phyloP scores from a whole-genome alignment of 2,888 invertebrate species.

The Brachyopa scutellaris region DNA sequence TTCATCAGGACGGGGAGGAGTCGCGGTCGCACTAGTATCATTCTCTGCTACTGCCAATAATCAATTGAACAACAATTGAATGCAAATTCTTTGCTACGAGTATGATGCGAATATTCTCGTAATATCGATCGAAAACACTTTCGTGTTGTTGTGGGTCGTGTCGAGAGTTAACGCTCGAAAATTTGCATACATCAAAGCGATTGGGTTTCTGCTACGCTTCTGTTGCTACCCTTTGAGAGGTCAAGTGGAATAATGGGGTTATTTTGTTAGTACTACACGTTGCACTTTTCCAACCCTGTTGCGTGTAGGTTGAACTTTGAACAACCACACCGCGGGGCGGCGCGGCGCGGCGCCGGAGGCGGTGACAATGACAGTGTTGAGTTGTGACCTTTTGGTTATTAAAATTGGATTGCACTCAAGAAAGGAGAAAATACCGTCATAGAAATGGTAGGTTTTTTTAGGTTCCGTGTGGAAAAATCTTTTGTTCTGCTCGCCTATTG shows the following conservation, averaged over 20 bases:
- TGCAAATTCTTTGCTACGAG: slow-evolving; percentile 21
- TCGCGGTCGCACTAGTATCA: slow-evolving; percentile 3
- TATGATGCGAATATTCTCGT: slow-evolving; percentile 53
- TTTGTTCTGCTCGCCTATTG: neutral
- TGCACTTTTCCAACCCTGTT: slow-evolving; percentile 43
- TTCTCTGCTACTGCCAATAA: slow-evolving; percentile 19
- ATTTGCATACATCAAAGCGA: slow-evolving; percentile 41
- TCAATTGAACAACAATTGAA: slow-evolving; percentile 62
- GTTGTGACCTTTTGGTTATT: slow-evolving; percentile 50
- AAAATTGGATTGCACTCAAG: slow-evolving; percentile 42
- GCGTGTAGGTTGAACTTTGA: slow-evolving; percentile 50
- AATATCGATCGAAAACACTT: slow-evolving; percentile 44
- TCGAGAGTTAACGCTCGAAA: slow-evolving; percentile 20
- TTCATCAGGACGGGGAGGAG: neutral
- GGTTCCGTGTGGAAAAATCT: slow-evolving; percentile 5
- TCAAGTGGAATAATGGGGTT: slow-evolving; percentile 55
- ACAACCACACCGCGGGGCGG: neutral
- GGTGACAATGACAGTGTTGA: slow-evolving; percentile 35
- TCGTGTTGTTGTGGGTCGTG: neutral
- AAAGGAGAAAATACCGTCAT: neutral
- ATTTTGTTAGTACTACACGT: too few species aligned
- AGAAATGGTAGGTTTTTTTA: too few species aligned
- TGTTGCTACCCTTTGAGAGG: slow-evolving; percentile 44
- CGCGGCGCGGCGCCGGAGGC: neutral
- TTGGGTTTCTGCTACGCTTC: neutral